Percentiles rank a stretch among this genome's conserved stretches.
Evolutionary conservation across 2,113 vertebrate species (phyloP).

Genomic region (Maccullochella peelii): DNA sequence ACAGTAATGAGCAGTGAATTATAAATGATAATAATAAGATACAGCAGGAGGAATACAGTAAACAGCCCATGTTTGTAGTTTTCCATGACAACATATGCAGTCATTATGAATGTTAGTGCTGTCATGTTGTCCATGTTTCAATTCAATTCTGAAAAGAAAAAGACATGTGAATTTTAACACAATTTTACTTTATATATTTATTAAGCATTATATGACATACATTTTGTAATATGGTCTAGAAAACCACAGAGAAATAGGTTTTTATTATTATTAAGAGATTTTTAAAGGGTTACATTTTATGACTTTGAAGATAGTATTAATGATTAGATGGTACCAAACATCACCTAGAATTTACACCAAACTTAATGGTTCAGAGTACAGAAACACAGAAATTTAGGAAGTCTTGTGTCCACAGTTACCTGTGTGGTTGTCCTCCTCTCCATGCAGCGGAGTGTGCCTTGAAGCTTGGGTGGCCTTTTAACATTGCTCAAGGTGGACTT

Average conservation of each 20-base stretch:
- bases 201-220: background rate
- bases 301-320: background rate
- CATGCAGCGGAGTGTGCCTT: background rate
- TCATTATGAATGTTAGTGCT: conserved; percentile 62
- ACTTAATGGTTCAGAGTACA: background rate
- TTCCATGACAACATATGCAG: conserved; percentile 63
- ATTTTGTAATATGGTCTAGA: background rate
- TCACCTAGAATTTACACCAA: background rate
- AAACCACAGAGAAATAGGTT: background rate
- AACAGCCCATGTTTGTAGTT: conserved; percentile 62
- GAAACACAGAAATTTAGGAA: background rate
- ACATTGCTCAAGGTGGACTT: background rate
- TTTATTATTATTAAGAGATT: background rate
- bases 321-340: background rate
- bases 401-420: conserved; percentile 7
- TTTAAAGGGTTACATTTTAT: background rate
- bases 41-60: conserved; percentile 63
- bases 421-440: background rate
- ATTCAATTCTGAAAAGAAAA: conserved; percentile 37
- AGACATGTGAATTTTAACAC: background rate
- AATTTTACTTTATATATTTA: background rate
- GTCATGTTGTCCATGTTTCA: conserved; percentile 70
- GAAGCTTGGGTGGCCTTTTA: conserved; percentile 5
- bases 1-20: conserved; percentile 66
- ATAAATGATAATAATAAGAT: conserved; percentile 42